A percentile compares a stretch with the other conserved stretches of the same genome.
Evolutionary conservation across 2,888 invertebrate genomes (phyloP).

Genomic region (Brachyopa scutellaris): DNA sequence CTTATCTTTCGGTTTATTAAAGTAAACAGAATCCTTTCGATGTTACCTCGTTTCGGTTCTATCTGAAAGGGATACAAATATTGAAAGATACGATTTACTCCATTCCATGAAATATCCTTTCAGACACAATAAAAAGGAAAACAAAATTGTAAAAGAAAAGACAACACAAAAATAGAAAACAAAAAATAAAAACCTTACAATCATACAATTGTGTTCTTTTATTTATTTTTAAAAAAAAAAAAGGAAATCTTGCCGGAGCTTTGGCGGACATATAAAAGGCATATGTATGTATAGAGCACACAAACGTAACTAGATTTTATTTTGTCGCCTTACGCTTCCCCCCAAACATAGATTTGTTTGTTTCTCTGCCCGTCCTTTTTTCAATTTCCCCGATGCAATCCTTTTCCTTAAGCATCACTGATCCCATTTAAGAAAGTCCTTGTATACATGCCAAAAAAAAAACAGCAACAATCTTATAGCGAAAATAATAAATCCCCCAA

Average conservation of each 20-base stretch:
- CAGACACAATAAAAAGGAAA: background rate
- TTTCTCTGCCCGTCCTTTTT: conserved; percentile 11
- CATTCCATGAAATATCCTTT: conserved; percentile 26
- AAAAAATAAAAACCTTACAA: conserved; percentile 32
- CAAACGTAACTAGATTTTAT: conserved; percentile 27
- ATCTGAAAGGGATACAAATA: conserved; percentile 27
- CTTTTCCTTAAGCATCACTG: conserved; percentile 54
- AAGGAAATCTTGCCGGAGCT: conserved; percentile 26
- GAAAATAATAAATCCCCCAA: conserved; percentile 67
- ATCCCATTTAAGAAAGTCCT: conserved; percentile 60
- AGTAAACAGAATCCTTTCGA: conserved; percentile 48
- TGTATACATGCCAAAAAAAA: conserved; percentile 33
- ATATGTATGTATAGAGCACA: background rate
- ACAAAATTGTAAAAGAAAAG: background rate
- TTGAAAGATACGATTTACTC: conserved; percentile 53
- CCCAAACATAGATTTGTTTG: conserved; percentile 1
- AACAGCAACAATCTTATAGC: conserved; percentile 38
- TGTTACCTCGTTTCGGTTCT: conserved; percentile 2
- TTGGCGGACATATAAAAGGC: conserved; percentile 16
- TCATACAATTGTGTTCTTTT: conserved; percentile 40
- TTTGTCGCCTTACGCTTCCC: conserved; percentile 6
- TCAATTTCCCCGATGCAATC: conserved; percentile 59
- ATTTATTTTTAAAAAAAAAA: conserved; percentile 23
- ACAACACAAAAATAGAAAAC: conserved; percentile 11
- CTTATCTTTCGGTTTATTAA: conserved; percentile 59